These are phyloP conservation scores for Palaemon carinicauda DNA, from an alignment of 1,140 invertebrate species.

Conservation along the genomic window DNA sequence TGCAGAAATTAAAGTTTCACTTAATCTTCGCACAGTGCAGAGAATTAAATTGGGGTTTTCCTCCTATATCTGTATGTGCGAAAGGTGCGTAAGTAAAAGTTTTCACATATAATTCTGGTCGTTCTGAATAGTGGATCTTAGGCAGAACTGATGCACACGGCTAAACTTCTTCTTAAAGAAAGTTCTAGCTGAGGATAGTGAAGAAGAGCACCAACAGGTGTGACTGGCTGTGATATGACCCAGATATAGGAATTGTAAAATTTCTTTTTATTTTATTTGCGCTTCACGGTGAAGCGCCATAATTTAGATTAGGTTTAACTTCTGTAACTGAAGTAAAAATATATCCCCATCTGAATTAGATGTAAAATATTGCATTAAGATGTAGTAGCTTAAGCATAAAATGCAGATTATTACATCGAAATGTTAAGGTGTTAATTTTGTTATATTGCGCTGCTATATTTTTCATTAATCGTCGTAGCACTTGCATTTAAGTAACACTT, in stretches of 20 bases:
- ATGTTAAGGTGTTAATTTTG: constrained; percentile 14
- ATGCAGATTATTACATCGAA: constrained; percentile 14
- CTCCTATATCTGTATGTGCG: background rate
- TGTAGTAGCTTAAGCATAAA: constrained; percentile 28
- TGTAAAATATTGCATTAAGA: constrained; percentile 43
- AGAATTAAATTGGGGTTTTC: too few species aligned
- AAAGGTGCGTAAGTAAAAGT: background rate
- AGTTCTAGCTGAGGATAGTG: background rate
- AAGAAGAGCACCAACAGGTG: constrained; percentile 16
- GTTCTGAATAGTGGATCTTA: constrained; percentile 24
- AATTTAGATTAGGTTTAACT: constrained; percentile 34
- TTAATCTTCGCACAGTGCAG: too few species aligned
- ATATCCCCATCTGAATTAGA: constrained; percentile 32
- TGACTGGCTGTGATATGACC: constrained; percentile 53
- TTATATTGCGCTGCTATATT: constrained; percentile 24
- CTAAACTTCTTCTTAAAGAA: background rate
- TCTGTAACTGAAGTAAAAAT: constrained; percentile 41
- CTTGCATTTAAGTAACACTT: constrained; percentile 32
- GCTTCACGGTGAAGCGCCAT: constrained; percentile 16
- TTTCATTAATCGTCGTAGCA: constrained; percentile 35
- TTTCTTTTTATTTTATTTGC: constrained; percentile 26
- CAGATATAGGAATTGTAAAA: constrained; percentile 50
- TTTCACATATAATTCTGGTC: background rate
- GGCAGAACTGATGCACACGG: constrained; percentile 13
- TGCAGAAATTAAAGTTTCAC: too few species aligned